These are phyloP conservation scores for Drosophila nebulosa DNA, from an alignment of 1,140 invertebrate species.

Conservation along the genomic window DNA sequence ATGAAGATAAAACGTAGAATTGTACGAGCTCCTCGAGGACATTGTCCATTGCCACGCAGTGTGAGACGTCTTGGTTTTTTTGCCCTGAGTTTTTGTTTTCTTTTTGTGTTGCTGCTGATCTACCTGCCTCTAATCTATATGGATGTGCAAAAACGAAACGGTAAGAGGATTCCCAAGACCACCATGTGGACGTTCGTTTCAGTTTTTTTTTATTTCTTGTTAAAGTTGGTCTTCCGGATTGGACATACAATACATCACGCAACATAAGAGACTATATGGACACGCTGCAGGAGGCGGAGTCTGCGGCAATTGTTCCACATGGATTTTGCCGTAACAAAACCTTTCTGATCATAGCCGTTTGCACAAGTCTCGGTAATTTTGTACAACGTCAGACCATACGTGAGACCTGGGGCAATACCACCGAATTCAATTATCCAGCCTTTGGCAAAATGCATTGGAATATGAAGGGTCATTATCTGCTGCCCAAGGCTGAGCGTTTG, in stretches of 20 bases:
- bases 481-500: constrained; percentile 34
- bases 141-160: constrained; percentile 45
- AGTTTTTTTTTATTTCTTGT: neutral
- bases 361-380: constrained; percentile 87
- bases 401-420: constrained; percentile 88
- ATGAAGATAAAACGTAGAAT: constrained; percentile 23
- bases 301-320: constrained; percentile 85
- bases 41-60: constrained; percentile 35
- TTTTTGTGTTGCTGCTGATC: constrained; percentile 32
- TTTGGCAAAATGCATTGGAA: constrained; percentile 71
- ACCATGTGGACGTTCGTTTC: neutral
- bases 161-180: constrained; percentile 14
- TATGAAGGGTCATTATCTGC: constrained; percentile 58
- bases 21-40: neutral
- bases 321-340: constrained; percentile 83
- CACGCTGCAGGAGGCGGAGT: constrained; percentile 84
- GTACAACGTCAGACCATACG: constrained; percentile 86
- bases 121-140: constrained; percentile 54
- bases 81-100: constrained; percentile 10
- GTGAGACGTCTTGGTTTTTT: constrained; percentile 30
- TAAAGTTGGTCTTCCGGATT: constrained; percentile 82
- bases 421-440: constrained; percentile 83
- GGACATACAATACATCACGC: constrained; percentile 87
- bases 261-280: constrained; percentile 87
- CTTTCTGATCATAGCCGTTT: constrained; percentile 88